Base-by-base conservation (phyloP, 2,113 vertebrate genomes). In the Jaculus jaculus region DNA sequence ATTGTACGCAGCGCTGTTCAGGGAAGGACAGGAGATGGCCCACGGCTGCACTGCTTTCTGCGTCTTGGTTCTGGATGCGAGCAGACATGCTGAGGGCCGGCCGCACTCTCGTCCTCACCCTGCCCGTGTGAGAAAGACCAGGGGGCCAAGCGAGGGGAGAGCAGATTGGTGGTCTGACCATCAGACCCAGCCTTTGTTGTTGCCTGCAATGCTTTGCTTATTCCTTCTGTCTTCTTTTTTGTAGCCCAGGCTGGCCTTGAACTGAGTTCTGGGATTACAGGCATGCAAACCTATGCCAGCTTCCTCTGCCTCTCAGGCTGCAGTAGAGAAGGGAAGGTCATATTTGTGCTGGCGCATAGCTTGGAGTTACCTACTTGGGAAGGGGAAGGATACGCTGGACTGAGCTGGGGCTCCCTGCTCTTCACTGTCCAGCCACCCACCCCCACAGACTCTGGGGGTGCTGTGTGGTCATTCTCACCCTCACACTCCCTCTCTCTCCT, bases 401-500 rank as follows among this genome's bases (percentile, higher is more conserved):
- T 21, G 15, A 17, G n/a, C 1, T 18, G 20, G n/a, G 6, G 7
- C 17, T 79, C 34, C 39, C 2, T 2, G 3, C 83, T 71, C 58
- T 39, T 23, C 8, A 63, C 65, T 2, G 65, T 82, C 74, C 42
- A n/a, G n/a, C n/a, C n/a, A n/a, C n/a, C n/a, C n/a, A n/a, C n/a
- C n/a, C n/a, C n/a, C n/a, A 32, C 63, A 37, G 80, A 32, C 47
- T 21, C 12, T 30, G 47, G 69, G 61, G 66, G 92, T 16, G 60
- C 1, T 2, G 11, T 4, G 28, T 6, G 13, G 54, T 60, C 79
- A 32, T 28, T 26, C 12, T 0, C 51, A 37, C 15, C 0, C 94
- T 95, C 87, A 82, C 34, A 47, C 23, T 84, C 16, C 1, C 47
- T 60, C 65, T 85, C 75, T 89, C 86, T 87, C 37, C 84, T 95